Evolutionary conservation across 2,113 vertebrate genomes (phyloP), one percentile per base, ranked within the genome.

Genomic region (Xenopus laevis): DNA sequence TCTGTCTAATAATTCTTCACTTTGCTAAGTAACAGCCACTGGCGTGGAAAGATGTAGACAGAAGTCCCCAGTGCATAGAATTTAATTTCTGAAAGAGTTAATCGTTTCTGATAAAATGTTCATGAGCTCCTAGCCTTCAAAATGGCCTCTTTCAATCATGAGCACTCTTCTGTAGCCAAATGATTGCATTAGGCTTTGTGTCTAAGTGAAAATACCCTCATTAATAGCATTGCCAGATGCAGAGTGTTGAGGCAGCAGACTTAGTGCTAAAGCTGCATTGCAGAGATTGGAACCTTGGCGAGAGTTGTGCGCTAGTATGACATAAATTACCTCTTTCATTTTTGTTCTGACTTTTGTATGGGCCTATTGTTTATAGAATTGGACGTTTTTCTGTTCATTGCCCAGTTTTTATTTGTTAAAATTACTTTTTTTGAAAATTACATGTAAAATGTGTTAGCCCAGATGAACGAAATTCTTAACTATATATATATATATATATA

Each of bases 261-360:
- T 79, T 82, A 83, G 79, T 86, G 81, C 87, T 88, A 86, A 83
- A 82, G 79, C 89, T 87, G 88, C 87, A 87, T 84, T 89, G 87
- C 87, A 87, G 89, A 82, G 84, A 82, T 62, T 55, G 71, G 81
- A 74, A 65, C 62, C 60, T 78, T 78, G 77, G 71, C 71, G 82
- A 82, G 80, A 79, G 81, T 79, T 78, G 81, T 74, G 77, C 80
- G 79, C 83, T 81, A 78, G 79, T 83, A n/a, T 64, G 61, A 64
- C 61, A 64, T 27, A 27, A 23, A 27, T 20, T 61, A 59, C 57
- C 20, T 9, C 15, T 13, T 16, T 13, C 11, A 0, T 16, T 50
- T 13, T 50, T 13, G 3, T 15, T 50, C 1, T 12, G 47, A 10
- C 10, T 50, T 50, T 7, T 50, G 47, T 50, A 50, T 50, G 15